Evolutionary conservation across 2,888 invertebrate genomes (phyloP).

Genomic region (Gastracanthus pulcherrimus): DNA sequence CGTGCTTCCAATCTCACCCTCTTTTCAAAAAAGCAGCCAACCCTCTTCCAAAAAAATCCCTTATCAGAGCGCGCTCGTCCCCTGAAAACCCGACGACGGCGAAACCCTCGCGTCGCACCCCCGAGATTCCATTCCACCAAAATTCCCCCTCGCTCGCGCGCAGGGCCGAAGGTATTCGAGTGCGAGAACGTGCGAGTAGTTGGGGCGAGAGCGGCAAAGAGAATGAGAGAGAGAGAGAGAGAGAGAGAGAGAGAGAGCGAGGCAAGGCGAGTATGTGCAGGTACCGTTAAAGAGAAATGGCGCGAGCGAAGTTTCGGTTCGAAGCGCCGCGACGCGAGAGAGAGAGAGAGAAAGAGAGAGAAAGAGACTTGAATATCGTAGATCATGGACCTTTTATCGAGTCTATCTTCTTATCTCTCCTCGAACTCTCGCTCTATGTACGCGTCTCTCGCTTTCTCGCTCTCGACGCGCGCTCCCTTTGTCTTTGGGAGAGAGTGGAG

Average conservation of each 20-base stretch:
- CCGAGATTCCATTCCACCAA: no score
- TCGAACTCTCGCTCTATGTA: slow-evolving; percentile 50
- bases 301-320: slow-evolving; percentile 54
- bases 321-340: slow-evolving; percentile 36
- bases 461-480: not conserved
- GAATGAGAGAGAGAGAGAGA: no score
- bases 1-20: no score
- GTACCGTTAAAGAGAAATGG: slow-evolving; percentile 57
- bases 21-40: no score
- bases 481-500: no score
- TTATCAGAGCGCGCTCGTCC: not conserved
- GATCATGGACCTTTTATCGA: slow-evolving; percentile 63
- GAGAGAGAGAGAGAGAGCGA: no score
- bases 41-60: no score
- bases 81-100: not conserved
- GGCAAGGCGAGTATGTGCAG: slow-evolving; percentile 5
- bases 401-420: slow-evolving; percentile 60
- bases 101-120: no score
- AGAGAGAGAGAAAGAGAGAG: not conserved
- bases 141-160: not conserved
- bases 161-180: no score
- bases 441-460: slow-evolving; percentile 44
- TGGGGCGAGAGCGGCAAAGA: no score
- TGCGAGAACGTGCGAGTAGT: no score
- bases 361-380: slow-evolving; percentile 44